Evolutionary conservation across 2,888 invertebrate species (phyloP), one percentile per base, ranked within the genome.

Genomic region (Ophonus ardosiacus): DNA sequence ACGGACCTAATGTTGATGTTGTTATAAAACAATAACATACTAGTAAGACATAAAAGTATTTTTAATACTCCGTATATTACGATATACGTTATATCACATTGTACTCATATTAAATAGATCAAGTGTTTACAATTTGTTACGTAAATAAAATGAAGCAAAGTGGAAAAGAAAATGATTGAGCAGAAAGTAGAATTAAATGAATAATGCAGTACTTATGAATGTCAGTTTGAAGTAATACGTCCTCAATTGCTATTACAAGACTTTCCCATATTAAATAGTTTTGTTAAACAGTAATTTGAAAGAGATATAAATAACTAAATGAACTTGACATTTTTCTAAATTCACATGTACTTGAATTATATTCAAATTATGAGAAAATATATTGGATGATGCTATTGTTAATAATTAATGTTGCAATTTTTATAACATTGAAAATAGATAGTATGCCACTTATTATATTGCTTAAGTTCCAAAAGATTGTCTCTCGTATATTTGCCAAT

Each of bases 81-180:
- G 1, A 57, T 57, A 57, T 57, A 57, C 57, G n/a, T 57, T 3
- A 17, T 17, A 59, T 15, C 7, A 51, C 59, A 59, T 59, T 15
- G 7, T 59, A 17, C 15, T 15, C 7, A 31, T 59, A 13, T 63
- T 24, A 63, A 24, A 1, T 31, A 8, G 38, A 68, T 38, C 68
- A 68, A n/a, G 38, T 68, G 38, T 38, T 68, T 15, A 31, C 38
- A n/a, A 68, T 68, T 68, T 38, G 31, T 68, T 68, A 68, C 68
- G 68, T 38, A 68, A 68, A 68, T 7, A 63, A 68, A 68, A 63
- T 63, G 31, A 68, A 31, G 38, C 31, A 68, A 38, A 38, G 24
- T 63, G 24, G 63, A 63, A 63, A 24, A 18, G 63, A 38, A 15
- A 68, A 38, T 68, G 38, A 68, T 68, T 68, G 38, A 63, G 10